Evolutionary conservation across 2,888 invertebrate species (phyloP).

Genomic region (Coremacera marginata): DNA sequence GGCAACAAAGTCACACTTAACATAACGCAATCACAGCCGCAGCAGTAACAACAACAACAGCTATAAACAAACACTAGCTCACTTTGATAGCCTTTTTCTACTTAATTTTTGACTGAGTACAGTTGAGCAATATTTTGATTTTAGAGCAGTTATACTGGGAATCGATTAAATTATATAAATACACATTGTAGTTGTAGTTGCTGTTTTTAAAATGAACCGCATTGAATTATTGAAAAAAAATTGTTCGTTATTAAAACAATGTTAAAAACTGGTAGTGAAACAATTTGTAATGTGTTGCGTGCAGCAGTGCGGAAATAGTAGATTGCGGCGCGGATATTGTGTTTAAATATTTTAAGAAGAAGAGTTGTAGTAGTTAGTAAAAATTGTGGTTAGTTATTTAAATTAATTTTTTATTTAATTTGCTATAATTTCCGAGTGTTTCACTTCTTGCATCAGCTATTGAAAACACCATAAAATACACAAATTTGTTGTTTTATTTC

Average conservation of each 20-base stretch:
- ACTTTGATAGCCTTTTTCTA: neutral
- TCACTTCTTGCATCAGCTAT: neutral
- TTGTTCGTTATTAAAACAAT: neutral
- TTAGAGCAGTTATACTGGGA: neutral
- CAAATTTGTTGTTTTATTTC: neutral
- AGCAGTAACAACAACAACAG: neutral
- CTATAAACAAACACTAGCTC: neutral
- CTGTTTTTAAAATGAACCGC: neutral
- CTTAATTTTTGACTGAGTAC: neutral
- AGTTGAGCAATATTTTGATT: neutral
- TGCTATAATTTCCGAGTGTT: too few species aligned
- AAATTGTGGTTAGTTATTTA: too few species aligned
- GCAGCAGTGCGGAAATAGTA: neutral
- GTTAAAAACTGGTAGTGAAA: neutral
- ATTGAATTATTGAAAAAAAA: neutral
- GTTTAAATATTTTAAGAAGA: neutral
- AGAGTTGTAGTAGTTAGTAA: too few species aligned
- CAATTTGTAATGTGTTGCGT: neutral
- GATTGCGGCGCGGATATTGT: neutral
- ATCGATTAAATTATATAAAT: slow-evolving; percentile 9
- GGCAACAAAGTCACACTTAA: neutral
- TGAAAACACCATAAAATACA: neutral
- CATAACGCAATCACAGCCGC: neutral
- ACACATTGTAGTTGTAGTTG: neutral
- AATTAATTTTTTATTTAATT: too few species aligned